phyloP scores from a whole-genome alignment of 23 tunicate genomes.

The Ascidia mentula region DNA sequence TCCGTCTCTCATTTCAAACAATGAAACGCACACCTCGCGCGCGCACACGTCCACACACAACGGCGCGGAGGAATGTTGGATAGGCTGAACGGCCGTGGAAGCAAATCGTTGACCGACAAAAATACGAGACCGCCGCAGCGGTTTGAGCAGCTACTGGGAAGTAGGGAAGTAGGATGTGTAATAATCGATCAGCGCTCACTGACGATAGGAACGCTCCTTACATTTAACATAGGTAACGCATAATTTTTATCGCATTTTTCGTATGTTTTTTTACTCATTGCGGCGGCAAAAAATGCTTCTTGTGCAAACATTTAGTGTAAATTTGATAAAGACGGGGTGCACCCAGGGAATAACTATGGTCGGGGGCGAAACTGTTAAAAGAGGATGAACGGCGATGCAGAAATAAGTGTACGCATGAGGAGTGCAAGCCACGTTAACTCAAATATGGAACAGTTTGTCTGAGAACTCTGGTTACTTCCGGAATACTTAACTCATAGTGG shows the following conservation, averaged over 20 bases:
- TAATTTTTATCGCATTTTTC: no score
- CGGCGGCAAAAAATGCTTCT: no score
- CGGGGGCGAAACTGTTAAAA: no score
- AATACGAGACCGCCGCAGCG: neutral
- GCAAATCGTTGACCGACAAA: neutral
- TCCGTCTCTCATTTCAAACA: no score
- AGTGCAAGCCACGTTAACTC: conserved; percentile 5
- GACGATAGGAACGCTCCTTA: neutral
- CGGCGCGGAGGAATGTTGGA: neutral
- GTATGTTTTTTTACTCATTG: no score
- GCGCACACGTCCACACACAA: conserved; percentile 3
- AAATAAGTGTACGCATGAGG: neutral
- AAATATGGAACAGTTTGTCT: neutral
- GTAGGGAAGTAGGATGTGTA: conserved; percentile 13
- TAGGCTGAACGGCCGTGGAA: neutral
- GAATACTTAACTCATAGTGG: neutral
- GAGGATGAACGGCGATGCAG: neutral
- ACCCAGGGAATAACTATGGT: no score
- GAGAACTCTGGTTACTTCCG: no score
- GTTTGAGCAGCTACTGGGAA: no score
- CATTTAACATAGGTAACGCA: conserved; percentile 10
- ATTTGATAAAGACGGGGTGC: no score
- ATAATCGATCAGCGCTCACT: conserved; percentile 5
- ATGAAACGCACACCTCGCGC: conserved; percentile 4
- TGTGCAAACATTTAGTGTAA: no score